Conservation (phyloP, 2,113 vertebrate genomes). For the Pluvianellus socialis region DNA sequence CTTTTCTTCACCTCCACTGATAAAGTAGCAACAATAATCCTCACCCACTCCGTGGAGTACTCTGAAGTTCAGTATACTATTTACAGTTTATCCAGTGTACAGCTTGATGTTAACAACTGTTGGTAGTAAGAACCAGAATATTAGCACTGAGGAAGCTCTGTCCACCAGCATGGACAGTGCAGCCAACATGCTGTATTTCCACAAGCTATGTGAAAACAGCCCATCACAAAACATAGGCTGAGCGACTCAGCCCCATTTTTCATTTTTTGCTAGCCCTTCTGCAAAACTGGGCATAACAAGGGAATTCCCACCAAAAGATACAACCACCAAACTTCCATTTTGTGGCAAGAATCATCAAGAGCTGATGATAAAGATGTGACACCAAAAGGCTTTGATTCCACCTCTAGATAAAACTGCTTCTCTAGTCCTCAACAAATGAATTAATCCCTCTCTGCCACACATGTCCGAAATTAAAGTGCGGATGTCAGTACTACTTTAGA, state of each 20-base stretch:
- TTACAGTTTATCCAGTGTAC: background rate
- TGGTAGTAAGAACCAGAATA: background rate
- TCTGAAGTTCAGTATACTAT: background rate
- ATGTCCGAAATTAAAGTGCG: accelerated
- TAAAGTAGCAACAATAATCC: background rate
- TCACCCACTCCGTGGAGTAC: background rate
- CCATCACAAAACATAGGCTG: background rate
- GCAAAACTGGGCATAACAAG: background rate
- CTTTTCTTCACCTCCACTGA: background rate
- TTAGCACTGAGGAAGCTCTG: background rate
- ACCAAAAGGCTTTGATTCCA: background rate
- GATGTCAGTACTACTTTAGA: background rate
- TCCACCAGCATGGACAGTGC: background rate
- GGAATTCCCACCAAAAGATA: background rate
- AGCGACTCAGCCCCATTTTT: background rate
- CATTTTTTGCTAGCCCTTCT: background rate
- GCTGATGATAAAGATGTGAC: background rate
- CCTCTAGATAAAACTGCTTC: background rate
- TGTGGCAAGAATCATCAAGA: background rate
- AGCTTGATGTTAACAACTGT: background rate
- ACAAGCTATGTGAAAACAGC: background rate
- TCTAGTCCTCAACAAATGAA: background rate
- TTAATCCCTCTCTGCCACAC: background rate
- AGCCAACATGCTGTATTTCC: background rate
- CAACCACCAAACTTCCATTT: background rate